phyloP scores from a whole-genome alignment of 2,797 vertebrate genomes.

The Lindbergichthys nudifrons region DNA sequence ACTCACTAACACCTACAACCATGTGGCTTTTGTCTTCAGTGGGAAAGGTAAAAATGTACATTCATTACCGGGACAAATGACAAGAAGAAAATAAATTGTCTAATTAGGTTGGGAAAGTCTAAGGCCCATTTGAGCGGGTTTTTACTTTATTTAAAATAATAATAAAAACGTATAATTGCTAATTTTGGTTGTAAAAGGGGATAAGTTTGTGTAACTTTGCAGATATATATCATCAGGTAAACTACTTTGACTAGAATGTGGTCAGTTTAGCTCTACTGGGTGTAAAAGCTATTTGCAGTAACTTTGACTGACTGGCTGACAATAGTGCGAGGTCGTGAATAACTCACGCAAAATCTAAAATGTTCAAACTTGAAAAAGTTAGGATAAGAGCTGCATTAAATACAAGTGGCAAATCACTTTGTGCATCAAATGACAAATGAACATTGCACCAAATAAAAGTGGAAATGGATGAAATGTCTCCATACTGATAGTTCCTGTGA shows the following conservation, averaged over 20 bases:
- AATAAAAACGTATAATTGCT: too few relatives aligned
- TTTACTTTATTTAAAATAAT: too few relatives aligned
- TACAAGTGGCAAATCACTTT: not conserved
- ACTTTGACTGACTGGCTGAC: not conserved
- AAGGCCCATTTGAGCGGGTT: too few relatives aligned
- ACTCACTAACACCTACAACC: too few relatives aligned
- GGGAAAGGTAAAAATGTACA: too few relatives aligned
- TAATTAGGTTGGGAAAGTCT: too few relatives aligned
- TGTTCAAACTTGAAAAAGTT: not conserved
- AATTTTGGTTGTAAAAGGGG: too few relatives aligned
- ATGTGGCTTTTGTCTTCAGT: too few relatives aligned
- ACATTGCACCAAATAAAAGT: not conserved
- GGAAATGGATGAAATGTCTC: not conserved
- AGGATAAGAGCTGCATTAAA: not conserved
- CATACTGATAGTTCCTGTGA: not conserved
- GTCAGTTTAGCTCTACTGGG: not conserved
- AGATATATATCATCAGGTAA: not conserved
- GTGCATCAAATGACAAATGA: not conserved
- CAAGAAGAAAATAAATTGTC: too few relatives aligned
- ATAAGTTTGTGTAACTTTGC: not conserved
- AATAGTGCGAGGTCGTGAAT: not conserved
- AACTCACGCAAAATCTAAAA: not conserved
- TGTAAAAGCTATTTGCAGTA: not conserved
- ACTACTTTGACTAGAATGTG: conserved; percentile 9
- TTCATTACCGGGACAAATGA: too few relatives aligned